Conservation (phyloP, 2,113 vertebrate species). For the Isurus oxyrinchus region DNA sequence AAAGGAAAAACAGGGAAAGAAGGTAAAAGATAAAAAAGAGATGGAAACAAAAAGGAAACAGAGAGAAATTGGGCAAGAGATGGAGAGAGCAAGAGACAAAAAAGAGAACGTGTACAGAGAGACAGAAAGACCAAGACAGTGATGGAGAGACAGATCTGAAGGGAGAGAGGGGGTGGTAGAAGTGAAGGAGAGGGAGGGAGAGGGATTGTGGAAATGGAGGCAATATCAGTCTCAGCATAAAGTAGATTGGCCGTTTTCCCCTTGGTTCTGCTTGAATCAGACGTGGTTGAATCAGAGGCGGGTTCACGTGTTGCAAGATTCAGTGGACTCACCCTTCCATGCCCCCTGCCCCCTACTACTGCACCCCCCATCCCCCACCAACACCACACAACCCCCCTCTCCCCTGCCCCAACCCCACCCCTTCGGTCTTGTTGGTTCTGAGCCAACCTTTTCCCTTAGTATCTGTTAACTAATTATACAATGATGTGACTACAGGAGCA, state of each 20-base stretch:
- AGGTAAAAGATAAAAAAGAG: neutral
- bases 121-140: neutral
- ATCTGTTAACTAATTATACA: neutral
- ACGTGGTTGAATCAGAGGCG: no score
- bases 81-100: neutral
- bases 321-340: neutral
- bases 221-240: neutral
- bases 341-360: neutral
- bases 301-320: neutral
- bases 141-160: neutral
- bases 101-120: neutral
- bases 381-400: no score
- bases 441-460: neutral
- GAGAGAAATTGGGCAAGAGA: neutral
- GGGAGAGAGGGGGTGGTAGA: neutral
- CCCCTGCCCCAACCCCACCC: neutral
- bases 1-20: neutral
- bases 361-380: no score
- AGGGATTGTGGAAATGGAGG: neutral
- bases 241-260: neutral
- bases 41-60: neutral
- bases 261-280: neutral
- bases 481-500: neutral
- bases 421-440: neutral
- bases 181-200: neutral